Base-by-base conservation (phyloP, 2,113 vertebrate species). In the Psittacula cyanocephala region DNA sequence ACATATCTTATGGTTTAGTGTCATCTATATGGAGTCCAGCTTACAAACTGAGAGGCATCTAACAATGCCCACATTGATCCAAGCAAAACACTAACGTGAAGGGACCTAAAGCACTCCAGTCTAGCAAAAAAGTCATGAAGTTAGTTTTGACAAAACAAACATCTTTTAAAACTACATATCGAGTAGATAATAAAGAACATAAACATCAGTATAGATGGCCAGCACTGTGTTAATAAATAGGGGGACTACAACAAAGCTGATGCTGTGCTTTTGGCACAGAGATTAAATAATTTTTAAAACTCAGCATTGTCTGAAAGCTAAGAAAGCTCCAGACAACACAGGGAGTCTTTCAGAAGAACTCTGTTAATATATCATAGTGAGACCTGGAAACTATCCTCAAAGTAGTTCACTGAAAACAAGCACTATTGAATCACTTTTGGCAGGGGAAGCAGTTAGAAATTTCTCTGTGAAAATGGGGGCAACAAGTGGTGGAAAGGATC, bases 81-180 rank as follows among this genome's bases (percentile, higher is more conserved):
- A n/a, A 52, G 12, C 0, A 23, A 29, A 83, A 15, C 14, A 17
- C 2, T 27, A 17, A 53, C 3, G 6, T 17, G 27, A 23, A 53
- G 7, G 3, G 9, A 74, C 5, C 4, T 27, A 44, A 67, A 84
- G 1, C 7, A 23, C n/a, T 62, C 1, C 2, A 62, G 8, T 22
- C 24, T 44, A 9, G 4, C 14, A 77, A 33, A 63, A 64, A 72
- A 2, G 4, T 4, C 2, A 69, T 39, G 46, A 39, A 62, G 2
- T 4, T 63, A 25, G 44, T 75, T 75, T 75, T 9, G 9, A 22
- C 18, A 62, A 81, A 74, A 43, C 2, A 77, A 29, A 16, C 1
- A 27, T 17, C 0, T 3, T 70, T 67, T 57, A 74, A 86, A 93
- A 57, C 11, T 41, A 11, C 2, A 0, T 67, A 41, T n/a, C 7